A percentile compares a stretch with the other conserved stretches of the same genome.
Evolutionary conservation across 2,797 vertebrate genomes (phyloP).

Genomic region (Eremophila alpestris): DNA sequence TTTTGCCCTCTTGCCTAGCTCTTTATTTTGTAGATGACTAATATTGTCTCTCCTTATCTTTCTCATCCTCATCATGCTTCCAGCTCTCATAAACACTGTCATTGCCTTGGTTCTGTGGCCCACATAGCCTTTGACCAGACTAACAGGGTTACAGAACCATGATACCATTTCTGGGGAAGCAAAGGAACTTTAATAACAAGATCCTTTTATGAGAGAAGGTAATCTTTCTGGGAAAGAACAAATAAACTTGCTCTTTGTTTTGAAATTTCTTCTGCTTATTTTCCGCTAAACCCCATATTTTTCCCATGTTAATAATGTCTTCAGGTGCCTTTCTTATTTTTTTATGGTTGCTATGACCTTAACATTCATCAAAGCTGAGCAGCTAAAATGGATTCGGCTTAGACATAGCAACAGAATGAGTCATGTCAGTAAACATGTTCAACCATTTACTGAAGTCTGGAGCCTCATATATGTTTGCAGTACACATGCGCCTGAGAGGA

Average conservation of each 20-base stretch:
- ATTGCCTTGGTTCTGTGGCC: constrained; percentile 23
- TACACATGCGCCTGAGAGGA: not conserved
- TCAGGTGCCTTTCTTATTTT: constrained; percentile 46
- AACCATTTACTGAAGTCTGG: constrained; percentile 50
- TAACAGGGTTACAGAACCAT: not conserved
- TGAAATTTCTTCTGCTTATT: constrained; percentile 36
- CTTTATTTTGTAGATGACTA: constrained; percentile 52
- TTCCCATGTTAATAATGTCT: constrained; percentile 8
- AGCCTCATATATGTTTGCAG: not conserved
- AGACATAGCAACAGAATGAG: constrained; percentile 41
- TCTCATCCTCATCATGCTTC: constrained; percentile 54
- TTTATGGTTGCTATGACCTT: constrained; percentile 20
- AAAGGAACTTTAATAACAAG: constrained; percentile 22
- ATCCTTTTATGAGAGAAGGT: constrained; percentile 1
- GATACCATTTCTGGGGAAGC: not conserved
- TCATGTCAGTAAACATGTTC: constrained; percentile 50
- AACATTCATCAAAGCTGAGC: not conserved
- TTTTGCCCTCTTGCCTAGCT: constrained; percentile 37
- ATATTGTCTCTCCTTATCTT: constrained; percentile 67
- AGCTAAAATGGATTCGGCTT: constrained; percentile 38
- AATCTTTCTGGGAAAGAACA: constrained; percentile 39
- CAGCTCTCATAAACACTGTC: constrained; percentile 29
- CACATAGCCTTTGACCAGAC: constrained; percentile 18
- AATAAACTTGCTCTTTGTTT: constrained; percentile 44
- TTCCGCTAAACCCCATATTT: constrained; percentile 14